A percentile compares a stretch with the other conserved stretches of the same genome.
phyloP scores from a whole-genome alignment of 2,888 invertebrate genomes.

The Baronia brevicornis region DNA sequence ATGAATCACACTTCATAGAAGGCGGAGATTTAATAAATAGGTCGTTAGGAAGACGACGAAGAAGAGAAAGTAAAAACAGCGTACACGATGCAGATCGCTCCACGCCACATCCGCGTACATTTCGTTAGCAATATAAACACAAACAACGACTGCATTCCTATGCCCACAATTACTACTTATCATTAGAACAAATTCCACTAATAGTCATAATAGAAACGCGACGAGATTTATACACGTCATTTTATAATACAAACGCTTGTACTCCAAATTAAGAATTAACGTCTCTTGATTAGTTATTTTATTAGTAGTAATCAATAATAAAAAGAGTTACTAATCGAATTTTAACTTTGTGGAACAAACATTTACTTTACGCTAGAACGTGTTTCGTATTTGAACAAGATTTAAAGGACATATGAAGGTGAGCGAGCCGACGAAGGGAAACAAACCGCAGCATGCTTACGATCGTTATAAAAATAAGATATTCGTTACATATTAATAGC shows the following conservation, averaged over 20 bases:
- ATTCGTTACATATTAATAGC: too few relatives aligned
- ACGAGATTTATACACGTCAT: too few relatives aligned
- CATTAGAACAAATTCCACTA: constrained; percentile 17
- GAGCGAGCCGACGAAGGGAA: constrained; percentile 25
- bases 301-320: too few relatives aligned
- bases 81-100: constrained; percentile 22
- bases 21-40: constrained; percentile 39
- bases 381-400: too few relatives aligned
- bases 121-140: constrained; percentile 25
- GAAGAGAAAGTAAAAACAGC: constrained; percentile 26
- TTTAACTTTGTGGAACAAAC: too few relatives aligned
- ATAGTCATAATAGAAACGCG: too few relatives aligned
- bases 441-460: constrained; percentile 12
- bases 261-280: too few relatives aligned
- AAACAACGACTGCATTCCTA: constrained; percentile 24
- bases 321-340: too few relatives aligned
- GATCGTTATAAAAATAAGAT: too few relatives aligned
- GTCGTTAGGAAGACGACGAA: constrained; percentile 37
- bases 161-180: constrained; percentile 15
- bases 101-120: constrained; percentile 30
- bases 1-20: constrained; percentile 36
- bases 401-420: constrained; percentile 45
- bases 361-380: too few relatives aligned
- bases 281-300: too few relatives aligned
- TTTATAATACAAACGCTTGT: too few relatives aligned